phyloP scores from a whole-genome alignment of 2,113 vertebrate species.

The Pagrus major region DNA sequence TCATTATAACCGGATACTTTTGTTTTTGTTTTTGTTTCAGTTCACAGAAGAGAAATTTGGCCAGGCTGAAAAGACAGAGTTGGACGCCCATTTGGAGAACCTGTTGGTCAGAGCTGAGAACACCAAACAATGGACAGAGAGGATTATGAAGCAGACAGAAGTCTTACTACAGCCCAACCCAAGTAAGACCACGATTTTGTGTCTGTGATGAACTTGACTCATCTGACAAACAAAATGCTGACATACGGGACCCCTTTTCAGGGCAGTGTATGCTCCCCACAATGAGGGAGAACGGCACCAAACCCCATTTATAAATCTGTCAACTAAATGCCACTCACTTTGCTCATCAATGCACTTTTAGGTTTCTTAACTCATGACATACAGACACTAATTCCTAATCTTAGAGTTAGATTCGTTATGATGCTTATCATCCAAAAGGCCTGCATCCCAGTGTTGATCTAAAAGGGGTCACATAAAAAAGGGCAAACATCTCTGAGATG shows the following conservation, averaged over 20 bases:
- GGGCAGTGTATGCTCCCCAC: neutral
- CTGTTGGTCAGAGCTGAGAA: conserved; percentile 95
- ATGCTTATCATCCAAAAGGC: no score
- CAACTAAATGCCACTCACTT: neutral
- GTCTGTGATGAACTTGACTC: neutral
- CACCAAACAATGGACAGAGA: conserved; percentile 97
- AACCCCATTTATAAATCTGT: neutral
- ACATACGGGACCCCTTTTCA: neutral
- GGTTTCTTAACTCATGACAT: neutral
- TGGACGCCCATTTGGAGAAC: conserved; percentile 98
- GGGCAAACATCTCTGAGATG: neutral
- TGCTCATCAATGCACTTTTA: neutral
- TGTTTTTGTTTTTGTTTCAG: conserved; percentile 81
- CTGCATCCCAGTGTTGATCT: no score
- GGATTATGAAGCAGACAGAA: conserved; percentile 97
- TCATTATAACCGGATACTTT: neutral
- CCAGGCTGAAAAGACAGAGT: conserved; percentile 97
- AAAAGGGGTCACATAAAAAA: neutral
- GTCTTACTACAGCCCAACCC: conserved; percentile 97
- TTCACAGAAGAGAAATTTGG: conserved; percentile 99
- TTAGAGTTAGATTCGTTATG: no score
- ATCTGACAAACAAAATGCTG: neutral
- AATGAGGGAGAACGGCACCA: neutral
- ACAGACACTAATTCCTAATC: no score
- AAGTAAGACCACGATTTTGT: conserved; percentile 85